phyloP scores from a whole-genome alignment of 2,113 vertebrate genomes.

The Amazona vittata region DNA sequence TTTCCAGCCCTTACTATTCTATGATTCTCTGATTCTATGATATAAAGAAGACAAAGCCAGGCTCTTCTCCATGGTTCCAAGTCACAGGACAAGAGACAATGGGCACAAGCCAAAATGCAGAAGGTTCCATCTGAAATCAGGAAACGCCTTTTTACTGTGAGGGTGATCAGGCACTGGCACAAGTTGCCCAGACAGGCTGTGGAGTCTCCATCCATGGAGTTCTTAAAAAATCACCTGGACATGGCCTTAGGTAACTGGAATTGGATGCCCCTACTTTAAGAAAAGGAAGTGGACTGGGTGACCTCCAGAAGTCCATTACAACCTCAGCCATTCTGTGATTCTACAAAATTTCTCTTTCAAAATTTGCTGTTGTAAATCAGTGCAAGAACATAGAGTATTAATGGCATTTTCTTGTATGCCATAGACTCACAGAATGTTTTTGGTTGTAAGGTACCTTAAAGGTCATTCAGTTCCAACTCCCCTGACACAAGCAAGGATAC shows the following conservation, averaged over 20 bases:
- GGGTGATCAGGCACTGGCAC: neutral
- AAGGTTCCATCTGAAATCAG: rapidly evolving
- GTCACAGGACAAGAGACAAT: neutral
- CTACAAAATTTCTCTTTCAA: neutral
- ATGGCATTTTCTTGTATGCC: neutral
- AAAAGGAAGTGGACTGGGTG: neutral
- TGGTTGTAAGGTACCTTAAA: neutral
- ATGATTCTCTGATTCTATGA: no score
- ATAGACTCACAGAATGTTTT: neutral
- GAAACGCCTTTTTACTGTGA: neutral
- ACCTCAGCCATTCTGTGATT: neutral
- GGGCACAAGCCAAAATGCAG: neutral
- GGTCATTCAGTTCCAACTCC: neutral
- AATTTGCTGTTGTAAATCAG: neutral
- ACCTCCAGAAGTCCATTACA: neutral
- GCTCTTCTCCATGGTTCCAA: neutral
- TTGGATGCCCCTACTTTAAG: neutral
- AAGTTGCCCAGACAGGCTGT: neutral
- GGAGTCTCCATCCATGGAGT: neutral
- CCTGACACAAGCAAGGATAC: neutral
- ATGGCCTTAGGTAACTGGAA: neutral
- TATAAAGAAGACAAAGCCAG: neutral
- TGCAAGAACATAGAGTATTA: neutral
- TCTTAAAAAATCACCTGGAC: neutral
- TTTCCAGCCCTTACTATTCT: no score